Evolutionary conservation across 2,797 vertebrate species (phyloP).

Genomic region (Sebastes kiyomatsui): DNA sequence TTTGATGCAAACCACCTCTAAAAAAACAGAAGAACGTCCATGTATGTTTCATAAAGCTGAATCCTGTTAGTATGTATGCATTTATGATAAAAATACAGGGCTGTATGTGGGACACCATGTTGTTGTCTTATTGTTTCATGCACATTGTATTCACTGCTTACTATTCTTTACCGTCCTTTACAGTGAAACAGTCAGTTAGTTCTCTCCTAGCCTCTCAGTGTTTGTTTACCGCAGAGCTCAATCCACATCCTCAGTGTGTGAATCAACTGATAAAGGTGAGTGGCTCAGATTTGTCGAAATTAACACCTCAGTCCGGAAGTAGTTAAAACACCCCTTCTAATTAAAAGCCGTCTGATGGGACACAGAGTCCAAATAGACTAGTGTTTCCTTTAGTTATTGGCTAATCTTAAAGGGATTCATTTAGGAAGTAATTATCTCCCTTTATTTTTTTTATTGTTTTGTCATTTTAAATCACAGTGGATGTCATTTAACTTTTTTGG

Average conservation of each 20-base stretch:
- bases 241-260: slow-evolving; percentile 58
- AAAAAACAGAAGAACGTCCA: too few species aligned
- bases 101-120: neutral
- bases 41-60: neutral
- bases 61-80: neutral
- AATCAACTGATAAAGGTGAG: slow-evolving; percentile 25
- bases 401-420: neutral
- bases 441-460: neutral
- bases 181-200: neutral
- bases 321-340: slow-evolving; percentile 43
- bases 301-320: slow-evolving; percentile 47
- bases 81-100: neutral
- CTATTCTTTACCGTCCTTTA: neutral
- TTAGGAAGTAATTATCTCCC: neutral
- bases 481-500: neutral
- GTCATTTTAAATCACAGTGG: neutral
- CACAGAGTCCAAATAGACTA: neutral
- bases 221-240: slow-evolving; percentile 20
- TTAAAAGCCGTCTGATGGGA: slow-evolving; percentile 62
- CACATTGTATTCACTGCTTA: neutral
- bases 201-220: neutral
- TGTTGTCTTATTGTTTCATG: neutral
- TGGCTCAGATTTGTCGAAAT: slow-evolving; percentile 10
- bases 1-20: too few species aligned
- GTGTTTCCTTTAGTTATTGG: neutral